Base-by-base conservation (phyloP, 2,797 vertebrate species). In the Danio albolineatus region DNA sequence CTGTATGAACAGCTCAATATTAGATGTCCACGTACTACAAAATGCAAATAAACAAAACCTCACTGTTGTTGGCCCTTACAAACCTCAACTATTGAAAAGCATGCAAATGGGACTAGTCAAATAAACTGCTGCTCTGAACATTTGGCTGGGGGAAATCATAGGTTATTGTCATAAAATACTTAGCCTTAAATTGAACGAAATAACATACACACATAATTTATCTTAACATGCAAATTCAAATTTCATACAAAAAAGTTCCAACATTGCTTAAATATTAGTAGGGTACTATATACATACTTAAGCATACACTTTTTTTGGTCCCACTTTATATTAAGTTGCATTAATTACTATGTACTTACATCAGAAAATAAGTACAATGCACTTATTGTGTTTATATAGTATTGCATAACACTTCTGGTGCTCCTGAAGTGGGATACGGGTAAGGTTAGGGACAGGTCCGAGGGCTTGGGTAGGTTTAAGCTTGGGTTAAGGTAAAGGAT, bases 31-130 rank as follows among this genome's bases (percentile, higher is more conserved):
- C 53, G 82, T 88, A 88, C 87, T 87, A 76, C 78, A 85, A 82
- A 82, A 93, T 93, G 93, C 93, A 94, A 94, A 94, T 89, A 86
- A 80, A 90, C 88, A 90, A 90, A 90, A 90, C 91, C 88, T 89
- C 81, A 89, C 85, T 88, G 89, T 89, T 89, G 88, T 87, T 89
- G 91, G 88, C 88, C 89, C 89, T 90, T 87, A 89, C 89, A 89
- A 92, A 89, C 90, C 90, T 90, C 90, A 89, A 89, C 91, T 90
- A 92, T 88, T 88, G 76, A 88, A 83, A 82, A 78, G 61, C 62
- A 95, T 94, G 94, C 93, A 95, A 94, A 95, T 80, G 38, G 49
- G 46, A 43, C 61, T 85, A 84, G 82, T 87, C 76, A 85, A 87
- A 84, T 84, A 81, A 72, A 65, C 36, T 61, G 51, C 75, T 76